Conservation (phyloP, 64 coral and sea anemone genomes). For the Actinia equina region DNA sequence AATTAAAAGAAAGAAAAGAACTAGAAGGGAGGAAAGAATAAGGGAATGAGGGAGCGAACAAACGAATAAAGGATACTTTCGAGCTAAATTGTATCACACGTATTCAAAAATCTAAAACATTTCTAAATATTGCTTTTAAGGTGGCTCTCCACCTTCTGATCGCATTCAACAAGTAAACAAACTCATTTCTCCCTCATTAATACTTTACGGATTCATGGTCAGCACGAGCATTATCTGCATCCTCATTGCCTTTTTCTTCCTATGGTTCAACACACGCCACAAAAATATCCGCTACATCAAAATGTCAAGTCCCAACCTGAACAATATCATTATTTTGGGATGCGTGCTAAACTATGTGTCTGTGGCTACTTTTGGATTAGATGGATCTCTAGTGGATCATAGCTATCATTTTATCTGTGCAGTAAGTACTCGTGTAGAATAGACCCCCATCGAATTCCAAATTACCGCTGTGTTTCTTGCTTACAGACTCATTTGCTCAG, state of each 20-base stretch:
- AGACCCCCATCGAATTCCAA: too few species aligned
- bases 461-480: too few species aligned
- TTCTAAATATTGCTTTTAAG: constrained; percentile 12
- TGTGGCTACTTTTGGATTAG: constrained; percentile 74
- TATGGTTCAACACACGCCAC: constrained; percentile 75
- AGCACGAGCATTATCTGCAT: constrained; percentile 51
- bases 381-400: constrained; percentile 43
- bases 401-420: constrained; percentile 62
- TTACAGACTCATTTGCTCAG: too few species aligned
- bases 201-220: constrained; percentile 53
- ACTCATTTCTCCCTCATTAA: constrained; percentile 47
- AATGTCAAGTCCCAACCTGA: constrained; percentile 95
- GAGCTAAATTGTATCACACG: too few species aligned
- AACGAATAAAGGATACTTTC: background rate
- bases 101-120: background rate
- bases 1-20: too few species aligned
- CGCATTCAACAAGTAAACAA: constrained; percentile 46
- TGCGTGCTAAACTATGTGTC: constrained; percentile 75
- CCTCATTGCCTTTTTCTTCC: constrained; percentile 56
- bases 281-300: constrained; percentile 78
- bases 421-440: constrained; percentile 21
- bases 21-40: background rate
- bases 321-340: constrained; percentile 73
- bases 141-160: constrained; percentile 66
- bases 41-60: background rate